Evolutionary conservation across 1,140 invertebrate genomes (phyloP).

Genomic region (Macrobrachium rosenbergii): DNA sequence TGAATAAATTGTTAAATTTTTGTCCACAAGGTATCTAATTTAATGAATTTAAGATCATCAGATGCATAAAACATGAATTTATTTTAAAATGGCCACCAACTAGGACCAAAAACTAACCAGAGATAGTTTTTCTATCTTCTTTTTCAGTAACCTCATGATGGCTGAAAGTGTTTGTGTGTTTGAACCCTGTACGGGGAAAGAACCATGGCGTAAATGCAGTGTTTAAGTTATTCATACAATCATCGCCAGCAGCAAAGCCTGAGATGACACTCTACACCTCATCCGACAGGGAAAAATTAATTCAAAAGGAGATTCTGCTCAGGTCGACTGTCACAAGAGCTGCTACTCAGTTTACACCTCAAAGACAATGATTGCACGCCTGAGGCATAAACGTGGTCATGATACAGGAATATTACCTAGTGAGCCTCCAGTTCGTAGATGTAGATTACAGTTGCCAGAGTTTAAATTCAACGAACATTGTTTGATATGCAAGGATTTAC

Average conservation of each 20-base stretch:
- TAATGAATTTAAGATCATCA: not conserved
- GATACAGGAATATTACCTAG: not conserved
- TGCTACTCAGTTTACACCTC: conserved; percentile 26
- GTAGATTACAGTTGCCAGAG: conserved; percentile 5
- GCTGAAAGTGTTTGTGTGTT: not conserved
- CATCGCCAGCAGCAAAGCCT: not conserved
- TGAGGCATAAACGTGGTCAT: not conserved
- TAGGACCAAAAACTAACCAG: not conserved
- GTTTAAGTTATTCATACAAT: not conserved
- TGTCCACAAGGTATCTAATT: not conserved
- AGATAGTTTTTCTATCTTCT: not conserved
- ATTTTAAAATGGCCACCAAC: not conserved
- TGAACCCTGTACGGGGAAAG: not conserved
- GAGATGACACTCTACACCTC: conserved; percentile 5
- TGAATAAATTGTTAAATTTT: not conserved
- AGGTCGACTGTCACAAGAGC: conserved; percentile 23
- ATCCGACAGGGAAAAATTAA: conserved; percentile 3
- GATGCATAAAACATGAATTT: not conserved
- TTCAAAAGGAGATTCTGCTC: not conserved
- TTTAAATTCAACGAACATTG: conserved; percentile 5
- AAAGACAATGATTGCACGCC: conserved; percentile 12
- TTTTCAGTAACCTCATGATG: not conserved
- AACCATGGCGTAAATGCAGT: not conserved
- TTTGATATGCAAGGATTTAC: not conserved
- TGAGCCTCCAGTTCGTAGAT: conserved; percentile 5